phyloP scores from a whole-genome alignment of 2,797 vertebrate species.

The Leptodactylus fallax region DNA sequence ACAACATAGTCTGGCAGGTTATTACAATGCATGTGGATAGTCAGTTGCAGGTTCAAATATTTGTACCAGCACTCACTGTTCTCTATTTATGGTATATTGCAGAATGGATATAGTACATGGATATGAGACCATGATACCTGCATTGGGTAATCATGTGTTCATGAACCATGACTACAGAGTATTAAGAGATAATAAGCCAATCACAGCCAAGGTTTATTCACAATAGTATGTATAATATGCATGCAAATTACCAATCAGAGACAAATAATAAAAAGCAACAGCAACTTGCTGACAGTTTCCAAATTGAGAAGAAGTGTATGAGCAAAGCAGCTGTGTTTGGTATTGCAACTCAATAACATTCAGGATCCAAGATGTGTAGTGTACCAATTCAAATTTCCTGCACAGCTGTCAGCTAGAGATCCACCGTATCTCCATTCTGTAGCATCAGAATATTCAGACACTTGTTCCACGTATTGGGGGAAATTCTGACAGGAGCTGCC shows the following conservation, averaged over 20 bases:
- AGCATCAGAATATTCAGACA: no score
- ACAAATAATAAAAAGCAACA: not conserved
- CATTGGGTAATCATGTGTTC: not conserved
- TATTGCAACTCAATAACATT: no score
- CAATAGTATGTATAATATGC: not conserved
- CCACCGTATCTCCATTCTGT: no score
- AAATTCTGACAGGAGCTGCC: no score
- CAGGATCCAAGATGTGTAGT: no score
- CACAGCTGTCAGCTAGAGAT: no score
- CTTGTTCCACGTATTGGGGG: no score
- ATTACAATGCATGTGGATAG: conserved; percentile 7
- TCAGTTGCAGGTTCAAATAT: not conserved
- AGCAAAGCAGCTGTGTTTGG: not conserved
- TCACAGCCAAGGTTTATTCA: not conserved
- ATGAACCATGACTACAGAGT: not conserved
- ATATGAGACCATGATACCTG: not conserved
- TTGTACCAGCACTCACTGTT: not conserved
- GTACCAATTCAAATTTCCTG: no score
- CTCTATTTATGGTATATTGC: not conserved
- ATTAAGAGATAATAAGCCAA: not conserved
- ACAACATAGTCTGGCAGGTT: not conserved
- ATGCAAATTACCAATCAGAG: not conserved
- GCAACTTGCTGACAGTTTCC: not conserved
- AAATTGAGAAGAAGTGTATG: not conserved
- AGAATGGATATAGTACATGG: not conserved